Evolutionary conservation across 1,140 invertebrate genomes (phyloP).

Genomic region (Penaeus japonicus): DNA sequence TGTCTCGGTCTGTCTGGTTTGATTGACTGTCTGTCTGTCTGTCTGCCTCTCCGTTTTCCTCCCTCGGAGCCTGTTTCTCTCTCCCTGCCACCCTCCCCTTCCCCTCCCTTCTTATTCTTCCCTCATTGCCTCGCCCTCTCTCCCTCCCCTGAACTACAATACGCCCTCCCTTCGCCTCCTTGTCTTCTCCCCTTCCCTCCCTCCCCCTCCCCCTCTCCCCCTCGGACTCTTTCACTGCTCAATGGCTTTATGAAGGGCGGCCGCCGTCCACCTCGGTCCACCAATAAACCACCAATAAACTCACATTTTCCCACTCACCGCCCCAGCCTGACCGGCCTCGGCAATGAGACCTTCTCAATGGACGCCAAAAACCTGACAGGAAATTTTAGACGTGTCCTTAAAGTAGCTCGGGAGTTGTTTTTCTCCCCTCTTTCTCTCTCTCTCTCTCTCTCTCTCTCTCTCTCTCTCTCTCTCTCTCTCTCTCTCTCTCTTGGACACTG

Average conservation of each 20-base stretch:
- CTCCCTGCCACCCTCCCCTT: not conserved
- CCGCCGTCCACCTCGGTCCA: not conserved
- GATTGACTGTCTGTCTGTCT: too few species aligned
- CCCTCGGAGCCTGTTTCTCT: not conserved
- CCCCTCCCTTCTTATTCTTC: not conserved
- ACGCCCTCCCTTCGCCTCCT: not conserved
- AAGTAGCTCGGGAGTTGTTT: not conserved
- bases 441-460: slow-evolving; percentile 15
- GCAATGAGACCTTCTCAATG: slow-evolving; percentile 21
- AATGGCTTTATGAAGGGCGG: slow-evolving; percentile 42
- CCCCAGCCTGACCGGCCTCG: slow-evolving; percentile 21
- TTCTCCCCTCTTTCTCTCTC: too few species aligned
- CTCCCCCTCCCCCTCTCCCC: not conserved
- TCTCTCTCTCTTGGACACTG: too few species aligned
- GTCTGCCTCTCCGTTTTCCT: too few species aligned
- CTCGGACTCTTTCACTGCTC: slow-evolving; percentile 18
- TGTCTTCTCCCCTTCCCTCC: not conserved
- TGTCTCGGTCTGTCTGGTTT: too few species aligned
- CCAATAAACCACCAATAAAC: slow-evolving; percentile 42
- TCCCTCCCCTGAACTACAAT: not conserved
- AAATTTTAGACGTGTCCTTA: slow-evolving; percentile 28
- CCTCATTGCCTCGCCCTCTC: not conserved
- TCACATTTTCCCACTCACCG: slow-evolving; percentile 22
- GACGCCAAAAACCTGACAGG: slow-evolving; percentile 26
- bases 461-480: not conserved